Percentiles rank a stretch among this genome's conserved stretches.
Conservation (phyloP, 2,888 invertebrate genomes). For the Polydrusus pterygomalis region DNA sequence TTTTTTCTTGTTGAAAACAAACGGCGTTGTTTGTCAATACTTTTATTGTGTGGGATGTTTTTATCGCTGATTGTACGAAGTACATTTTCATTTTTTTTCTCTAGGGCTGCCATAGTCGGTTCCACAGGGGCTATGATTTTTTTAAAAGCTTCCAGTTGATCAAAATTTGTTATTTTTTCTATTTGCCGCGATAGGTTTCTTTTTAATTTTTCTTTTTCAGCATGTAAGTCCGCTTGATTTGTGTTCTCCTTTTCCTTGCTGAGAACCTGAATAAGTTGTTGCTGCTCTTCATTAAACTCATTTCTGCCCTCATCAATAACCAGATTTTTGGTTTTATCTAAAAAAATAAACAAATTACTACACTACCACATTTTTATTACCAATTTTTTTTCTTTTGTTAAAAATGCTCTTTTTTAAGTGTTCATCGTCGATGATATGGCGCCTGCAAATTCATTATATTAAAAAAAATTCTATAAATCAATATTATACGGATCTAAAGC, state of each 20-base stretch:
- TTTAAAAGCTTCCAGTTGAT: background rate
- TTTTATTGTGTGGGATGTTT: constrained; percentile 1
- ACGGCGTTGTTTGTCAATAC: background rate
- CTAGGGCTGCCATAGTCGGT: background rate
- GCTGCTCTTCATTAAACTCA: background rate
- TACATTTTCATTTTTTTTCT: background rate
- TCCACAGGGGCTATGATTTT: background rate
- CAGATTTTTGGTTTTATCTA: background rate
- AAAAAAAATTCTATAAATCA: background rate
- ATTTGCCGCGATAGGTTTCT: background rate
- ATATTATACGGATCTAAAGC: background rate
- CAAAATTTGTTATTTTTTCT: background rate
- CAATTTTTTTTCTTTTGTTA: background rate
- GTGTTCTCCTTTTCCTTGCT: background rate
- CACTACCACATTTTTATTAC: constrained; percentile 1
- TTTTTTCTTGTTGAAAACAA: background rate
- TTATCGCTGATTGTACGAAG: background rate
- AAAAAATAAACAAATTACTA: background rate
- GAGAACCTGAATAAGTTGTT: constrained; percentile 1
- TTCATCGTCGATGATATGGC: background rate
- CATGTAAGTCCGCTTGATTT: background rate
- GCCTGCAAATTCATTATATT: background rate
- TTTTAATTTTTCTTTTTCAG: background rate
- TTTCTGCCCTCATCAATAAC: background rate
- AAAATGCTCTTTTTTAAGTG: background rate